These are phyloP conservation scores for Cinara cedri DNA, from an alignment of 2,888 invertebrate species.

Conservation along the genomic window DNA sequence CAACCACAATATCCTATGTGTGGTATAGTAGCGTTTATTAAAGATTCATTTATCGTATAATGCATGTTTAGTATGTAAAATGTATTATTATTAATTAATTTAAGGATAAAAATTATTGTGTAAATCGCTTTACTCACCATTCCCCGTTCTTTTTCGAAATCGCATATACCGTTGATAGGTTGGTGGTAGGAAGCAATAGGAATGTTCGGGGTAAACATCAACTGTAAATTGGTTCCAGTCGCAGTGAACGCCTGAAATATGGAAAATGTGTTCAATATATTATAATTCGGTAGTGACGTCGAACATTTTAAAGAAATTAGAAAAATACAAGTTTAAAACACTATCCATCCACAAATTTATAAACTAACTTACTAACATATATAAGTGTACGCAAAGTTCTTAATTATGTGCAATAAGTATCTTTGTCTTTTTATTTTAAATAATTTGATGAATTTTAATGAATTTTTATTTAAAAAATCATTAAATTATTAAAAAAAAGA, in stretches of 20 bases:
- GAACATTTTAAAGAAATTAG: neutral
- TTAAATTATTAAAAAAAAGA: too few species aligned
- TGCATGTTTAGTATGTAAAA: too few species aligned
- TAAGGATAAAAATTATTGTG: too few species aligned
- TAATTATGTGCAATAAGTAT: too few species aligned
- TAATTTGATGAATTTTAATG: too few species aligned
- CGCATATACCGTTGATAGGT: constrained; percentile 62
- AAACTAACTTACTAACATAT: too few species aligned
- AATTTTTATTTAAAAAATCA: too few species aligned
- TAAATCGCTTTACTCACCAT: constrained; percentile 71
- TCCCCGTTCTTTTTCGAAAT: constrained; percentile 94
- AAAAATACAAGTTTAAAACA: constrained; percentile 58
- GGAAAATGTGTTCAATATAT: neutral
- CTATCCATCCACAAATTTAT: too few species aligned
- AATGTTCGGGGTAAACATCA: constrained; percentile 71
- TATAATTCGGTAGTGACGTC: neutral
- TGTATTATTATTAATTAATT: too few species aligned
- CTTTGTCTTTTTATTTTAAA: too few species aligned
- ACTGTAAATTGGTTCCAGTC: constrained; percentile 91
- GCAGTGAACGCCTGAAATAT: constrained; percentile 78
- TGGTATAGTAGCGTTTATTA: neutral
- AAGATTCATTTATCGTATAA: too few species aligned
- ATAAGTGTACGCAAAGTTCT: too few species aligned
- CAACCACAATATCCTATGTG: neutral
- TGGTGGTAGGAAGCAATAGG: constrained; percentile 30